phyloP scores from a whole-genome alignment of 2,113 vertebrate species.

The Noctilio leporinus region DNA sequence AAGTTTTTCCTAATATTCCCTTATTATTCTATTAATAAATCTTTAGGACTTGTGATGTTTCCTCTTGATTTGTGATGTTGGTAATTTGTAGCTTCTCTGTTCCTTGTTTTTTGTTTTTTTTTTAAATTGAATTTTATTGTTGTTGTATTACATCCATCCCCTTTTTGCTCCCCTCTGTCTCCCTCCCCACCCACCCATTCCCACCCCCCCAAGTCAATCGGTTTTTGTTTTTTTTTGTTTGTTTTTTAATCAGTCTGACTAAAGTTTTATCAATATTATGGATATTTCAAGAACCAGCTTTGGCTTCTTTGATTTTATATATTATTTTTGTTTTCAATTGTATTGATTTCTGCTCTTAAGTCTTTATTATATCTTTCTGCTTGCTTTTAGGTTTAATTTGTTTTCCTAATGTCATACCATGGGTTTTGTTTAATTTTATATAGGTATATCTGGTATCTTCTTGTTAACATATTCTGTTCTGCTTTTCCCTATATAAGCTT shows the following conservation, averaged over 20 bases:
- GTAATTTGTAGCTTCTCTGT: neutral
- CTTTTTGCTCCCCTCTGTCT: no score
- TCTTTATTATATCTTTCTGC: neutral
- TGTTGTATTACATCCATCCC: no score
- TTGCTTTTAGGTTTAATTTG: constrained; percentile 40
- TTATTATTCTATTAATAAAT: neutral
- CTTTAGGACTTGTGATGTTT: neutral
- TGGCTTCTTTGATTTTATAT: neutral
- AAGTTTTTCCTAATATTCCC: neutral
- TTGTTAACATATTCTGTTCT: neutral
- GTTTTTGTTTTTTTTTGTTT: no score
- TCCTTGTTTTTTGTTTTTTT: neutral
- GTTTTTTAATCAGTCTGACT: neutral
- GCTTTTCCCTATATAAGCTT: neutral
- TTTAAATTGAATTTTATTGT: no score
- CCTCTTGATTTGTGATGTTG: neutral
- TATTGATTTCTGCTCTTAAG: neutral
- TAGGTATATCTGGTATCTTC: neutral
- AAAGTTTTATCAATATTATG: neutral
- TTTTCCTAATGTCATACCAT: neutral
- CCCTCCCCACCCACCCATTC: no score
- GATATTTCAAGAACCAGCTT: neutral
- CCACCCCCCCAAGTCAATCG: no score
- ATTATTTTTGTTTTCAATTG: constrained; percentile 1
- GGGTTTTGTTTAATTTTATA: neutral